These are phyloP conservation scores for Aporophyla nigra DNA, from an alignment of 2,888 invertebrate species.

Conservation along the genomic window DNA sequence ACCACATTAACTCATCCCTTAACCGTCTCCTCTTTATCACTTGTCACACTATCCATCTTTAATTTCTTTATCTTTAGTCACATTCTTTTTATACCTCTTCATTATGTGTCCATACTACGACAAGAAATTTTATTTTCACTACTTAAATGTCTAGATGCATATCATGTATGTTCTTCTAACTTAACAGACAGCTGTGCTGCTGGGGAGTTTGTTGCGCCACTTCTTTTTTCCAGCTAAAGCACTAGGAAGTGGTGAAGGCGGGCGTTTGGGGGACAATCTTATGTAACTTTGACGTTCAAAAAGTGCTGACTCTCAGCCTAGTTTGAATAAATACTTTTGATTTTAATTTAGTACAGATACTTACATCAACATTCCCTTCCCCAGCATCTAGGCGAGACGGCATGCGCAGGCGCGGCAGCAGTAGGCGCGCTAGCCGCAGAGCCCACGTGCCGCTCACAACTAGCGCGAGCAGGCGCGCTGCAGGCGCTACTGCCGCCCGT, in stretches of 20 bases:
- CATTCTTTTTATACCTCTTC: background rate
- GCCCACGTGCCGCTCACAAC: constrained; percentile 95
- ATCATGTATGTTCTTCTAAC: too few relatives aligned
- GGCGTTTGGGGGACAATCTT: too few relatives aligned
- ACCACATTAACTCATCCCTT: background rate
- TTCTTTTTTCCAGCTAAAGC: background rate
- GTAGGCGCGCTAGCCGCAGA: constrained; percentile 97
- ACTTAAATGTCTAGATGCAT: too few relatives aligned
- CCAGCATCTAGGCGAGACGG: constrained; percentile 94
- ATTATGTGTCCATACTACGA: background rate
- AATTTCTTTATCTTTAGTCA: background rate
- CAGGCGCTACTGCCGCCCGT: constrained; percentile 97
- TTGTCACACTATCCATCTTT: too few relatives aligned
- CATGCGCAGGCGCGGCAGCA: constrained; percentile 97
- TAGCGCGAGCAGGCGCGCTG: constrained; percentile 96
- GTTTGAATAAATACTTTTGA: too few relatives aligned
- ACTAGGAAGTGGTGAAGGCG: background rate
- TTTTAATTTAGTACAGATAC: background rate
- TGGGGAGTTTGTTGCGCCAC: background rate
- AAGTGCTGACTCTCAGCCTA: too few relatives aligned
- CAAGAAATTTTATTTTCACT: too few relatives aligned
- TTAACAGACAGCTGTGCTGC: too few relatives aligned
- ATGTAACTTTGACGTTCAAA: background rate
- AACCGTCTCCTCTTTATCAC: too few relatives aligned
- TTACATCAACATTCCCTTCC: constrained; percentile 55